These are phyloP conservation scores for Brachionus plicatilis DNA, from an alignment of 1,140 invertebrate genomes.

Conservation along the genomic window DNA sequence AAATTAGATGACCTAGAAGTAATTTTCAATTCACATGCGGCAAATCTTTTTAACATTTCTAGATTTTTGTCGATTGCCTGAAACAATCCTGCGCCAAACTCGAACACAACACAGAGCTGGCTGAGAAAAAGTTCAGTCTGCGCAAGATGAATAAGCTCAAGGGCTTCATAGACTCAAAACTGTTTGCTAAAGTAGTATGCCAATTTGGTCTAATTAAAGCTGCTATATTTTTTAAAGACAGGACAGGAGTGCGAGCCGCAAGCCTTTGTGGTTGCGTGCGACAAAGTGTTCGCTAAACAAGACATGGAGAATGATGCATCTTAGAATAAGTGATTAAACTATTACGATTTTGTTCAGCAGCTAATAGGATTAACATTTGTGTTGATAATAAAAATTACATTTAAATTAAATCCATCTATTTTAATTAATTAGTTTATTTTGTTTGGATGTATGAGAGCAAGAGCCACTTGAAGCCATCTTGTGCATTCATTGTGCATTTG, in stretches of 20 bases:
- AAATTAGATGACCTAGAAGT: slow-evolving; percentile 12
- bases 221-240: not conserved
- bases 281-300: not conserved
- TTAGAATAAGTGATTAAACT: not conserved
- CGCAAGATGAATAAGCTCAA: not conserved
- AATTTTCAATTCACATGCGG: not conserved
- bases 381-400: not conserved
- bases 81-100: not conserved
- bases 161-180: not conserved
- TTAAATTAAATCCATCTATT: not conserved
- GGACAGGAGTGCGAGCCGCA: not conserved
- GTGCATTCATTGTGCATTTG: not conserved
- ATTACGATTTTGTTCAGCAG: not conserved
- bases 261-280: not conserved
- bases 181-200: not conserved
- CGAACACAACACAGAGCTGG: not conserved
- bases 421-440: not conserved
- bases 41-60: not conserved
- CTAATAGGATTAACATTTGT: not conserved
- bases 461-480: not conserved
- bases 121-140: slow-evolving; percentile 4
- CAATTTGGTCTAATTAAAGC: not conserved
- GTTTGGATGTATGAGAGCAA: not conserved
- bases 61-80: not conserved
- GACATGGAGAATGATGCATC: not conserved